Evolutionary conservation across 1,140 invertebrate species (phyloP), one percentile per base, ranked within the genome.

Genomic region (Sminthurides bifidus): DNA sequence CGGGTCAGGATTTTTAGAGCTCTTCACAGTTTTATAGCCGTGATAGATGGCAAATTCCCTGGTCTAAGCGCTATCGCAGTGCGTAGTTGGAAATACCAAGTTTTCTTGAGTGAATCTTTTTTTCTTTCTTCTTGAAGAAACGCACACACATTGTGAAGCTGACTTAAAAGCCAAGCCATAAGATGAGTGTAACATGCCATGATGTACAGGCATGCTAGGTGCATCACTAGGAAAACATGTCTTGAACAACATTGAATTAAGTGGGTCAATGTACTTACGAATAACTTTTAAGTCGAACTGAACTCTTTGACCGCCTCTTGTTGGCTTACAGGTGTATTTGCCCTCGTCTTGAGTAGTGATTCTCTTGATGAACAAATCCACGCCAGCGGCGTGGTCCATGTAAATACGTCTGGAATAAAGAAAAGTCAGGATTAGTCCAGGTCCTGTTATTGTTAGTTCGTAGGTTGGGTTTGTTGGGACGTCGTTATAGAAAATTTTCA

Each of bases 281-380:
- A 65, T 51, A 29, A 65, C 63, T 26, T 45, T 59, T 35, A 65
- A 52, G 50, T 65, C 56, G 59, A 65, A 65, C 15, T 10, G 5
- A 17, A 38, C 40, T 17, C 57, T 37, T 44, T 44, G 33, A n/a
- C 33, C 43, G 8, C 30, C 31, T 26, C 37, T 59, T 4, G 6
- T 49, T 0, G 53, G 31, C n/a, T 21, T 31, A 37, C 63, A 65
- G n/a, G 45, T 57, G 48, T 61, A 65, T 1, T 33, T 29, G 14
- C 63, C 63, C 29, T 35, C 63, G 56, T 61, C 63, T 27, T 58
- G 46, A 14, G 56, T 59, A 50, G 57, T 61, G 15, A 65, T 65
- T 23, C 60, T 19, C 8, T 31, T 61, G 17, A 65, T 50, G 49
- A 63, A 65, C 29, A 65, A 37, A 21, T 65, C 63, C 31, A 60